phyloP scores from a whole-genome alignment of 2,888 invertebrate species.

The Trissoscelio sp. region DNA sequence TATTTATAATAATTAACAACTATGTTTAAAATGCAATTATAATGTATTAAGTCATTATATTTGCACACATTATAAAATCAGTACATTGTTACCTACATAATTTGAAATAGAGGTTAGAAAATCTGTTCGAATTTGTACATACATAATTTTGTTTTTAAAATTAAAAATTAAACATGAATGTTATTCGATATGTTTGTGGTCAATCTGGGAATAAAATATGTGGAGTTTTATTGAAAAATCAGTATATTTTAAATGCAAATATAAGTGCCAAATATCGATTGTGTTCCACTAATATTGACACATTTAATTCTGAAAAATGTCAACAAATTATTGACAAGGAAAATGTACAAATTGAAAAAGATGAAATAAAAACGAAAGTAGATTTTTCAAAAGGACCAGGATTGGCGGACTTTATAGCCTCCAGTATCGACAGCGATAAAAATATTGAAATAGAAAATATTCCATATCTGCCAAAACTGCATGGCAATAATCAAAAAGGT shows the following conservation, averaged over 20 bases:
- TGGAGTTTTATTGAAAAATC: constrained; percentile 13
- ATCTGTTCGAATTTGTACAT: no score
- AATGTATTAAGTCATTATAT: no score
- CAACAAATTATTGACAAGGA: constrained; percentile 9
- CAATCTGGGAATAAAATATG: constrained; percentile 34
- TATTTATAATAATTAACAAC: no score
- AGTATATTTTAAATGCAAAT: neutral
- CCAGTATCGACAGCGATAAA: constrained; percentile 23
- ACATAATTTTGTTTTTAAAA: neutral
- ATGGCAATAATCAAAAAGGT: constrained; percentile 78
- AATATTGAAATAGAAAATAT: constrained; percentile 66
- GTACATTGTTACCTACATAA: no score
- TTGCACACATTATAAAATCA: no score
- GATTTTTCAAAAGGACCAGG: constrained; percentile 71
- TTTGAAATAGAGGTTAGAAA: no score
- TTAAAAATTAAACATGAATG: constrained; percentile 45
- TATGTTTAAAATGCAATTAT: no score
- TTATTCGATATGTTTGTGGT: constrained; percentile 32
- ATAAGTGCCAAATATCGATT: neutral
- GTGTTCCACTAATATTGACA: constrained; percentile 29
- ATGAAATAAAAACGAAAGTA: constrained; percentile 43
- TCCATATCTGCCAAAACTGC: constrained; percentile 74
- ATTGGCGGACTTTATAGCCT: constrained; percentile 73
- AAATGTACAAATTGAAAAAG: neutral
- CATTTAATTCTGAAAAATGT: neutral